Base-by-base conservation (phyloP, 2,888 invertebrate species). In the Lapara coniferarum region DNA sequence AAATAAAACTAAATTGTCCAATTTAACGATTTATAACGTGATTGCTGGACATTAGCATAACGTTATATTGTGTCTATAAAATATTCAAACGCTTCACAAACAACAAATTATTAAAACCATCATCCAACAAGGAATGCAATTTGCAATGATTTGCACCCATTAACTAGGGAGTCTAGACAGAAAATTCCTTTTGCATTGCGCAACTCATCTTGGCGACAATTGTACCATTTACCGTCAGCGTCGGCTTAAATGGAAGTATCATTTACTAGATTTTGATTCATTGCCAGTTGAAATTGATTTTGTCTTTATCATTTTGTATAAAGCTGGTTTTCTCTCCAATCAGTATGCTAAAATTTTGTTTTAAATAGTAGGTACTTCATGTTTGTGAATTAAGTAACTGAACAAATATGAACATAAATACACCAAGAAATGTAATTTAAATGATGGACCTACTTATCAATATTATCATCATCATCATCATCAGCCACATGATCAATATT, bases 81-180 rank as follows among this genome's bases (percentile, higher is more conserved):
- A 19, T 12, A 16, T 55, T 55, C 19, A 14, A 16, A 1, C 53
- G 53, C 2, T 19, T 10, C 55, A 55, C 19, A 46, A 46, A 46
- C 63, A 69, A 59, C 66, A 70, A 70, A 72, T 85, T 86, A 89
- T 87, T 87, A 87, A 85, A 85, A 85, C 78, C 81, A 79, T 84
- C 85, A 85, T 82, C 81, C 80, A 71, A 80, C 84, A 82, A 76
- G 76, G 88, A 88, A 87, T 87, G 86, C 87, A 88, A 90, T 89
- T 88, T 86, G 86, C 88, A 90, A 91, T 91, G 87, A 91, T 92
- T 89, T 89, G 88, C 87, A 86, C 88, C 87, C 86, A 91, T 91
- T 91, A 92, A 87, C 81, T 78, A 76, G 75, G 72, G 76, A 74
- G 87, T 90, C 89, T 88, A 85, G 86, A 89, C 88, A 76, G 84